Evolutionary conservation across 2,888 invertebrate species (phyloP).

Genomic region (Conus canariensis): DNA sequence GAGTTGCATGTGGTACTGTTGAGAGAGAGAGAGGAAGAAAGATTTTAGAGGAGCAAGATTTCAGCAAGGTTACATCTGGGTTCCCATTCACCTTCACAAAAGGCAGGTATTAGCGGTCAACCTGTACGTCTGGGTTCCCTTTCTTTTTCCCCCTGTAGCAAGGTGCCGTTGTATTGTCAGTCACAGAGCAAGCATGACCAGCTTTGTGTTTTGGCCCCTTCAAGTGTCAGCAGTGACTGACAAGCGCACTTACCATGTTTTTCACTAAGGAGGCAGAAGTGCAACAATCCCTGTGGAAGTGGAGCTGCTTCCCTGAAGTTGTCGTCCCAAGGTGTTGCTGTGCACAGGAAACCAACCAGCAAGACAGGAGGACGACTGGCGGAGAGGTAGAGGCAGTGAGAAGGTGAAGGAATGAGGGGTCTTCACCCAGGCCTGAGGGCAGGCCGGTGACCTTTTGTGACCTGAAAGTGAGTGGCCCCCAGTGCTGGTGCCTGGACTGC

Average conservation of each 20-base stretch:
- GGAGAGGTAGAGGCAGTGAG: not conserved
- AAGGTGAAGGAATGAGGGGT: not conserved
- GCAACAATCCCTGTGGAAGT: not conserved
- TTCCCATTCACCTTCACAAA: not conserved
- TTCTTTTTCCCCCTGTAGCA: not conserved
- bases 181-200: not conserved
- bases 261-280: too few relatives aligned
- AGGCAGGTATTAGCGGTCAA: not conserved
- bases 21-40: not conserved
- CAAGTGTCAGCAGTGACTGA: not conserved
- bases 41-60: not conserved
- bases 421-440: too few relatives aligned
- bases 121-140: not conserved
- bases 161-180: not conserved
- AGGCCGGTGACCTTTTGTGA: not conserved
- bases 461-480: not conserved
- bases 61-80: not conserved
- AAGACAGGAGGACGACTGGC: not conserved
- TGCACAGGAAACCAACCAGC: too few relatives aligned
- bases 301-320: not conserved
- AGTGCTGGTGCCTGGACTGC: conserved; percentile 34
- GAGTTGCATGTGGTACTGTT: not conserved
- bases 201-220: not conserved
- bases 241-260: too few relatives aligned
- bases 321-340: not conserved